These are phyloP conservation scores for Epirrita christyi DNA, from an alignment of 2,888 invertebrate genomes.

Conservation along the genomic window DNA sequence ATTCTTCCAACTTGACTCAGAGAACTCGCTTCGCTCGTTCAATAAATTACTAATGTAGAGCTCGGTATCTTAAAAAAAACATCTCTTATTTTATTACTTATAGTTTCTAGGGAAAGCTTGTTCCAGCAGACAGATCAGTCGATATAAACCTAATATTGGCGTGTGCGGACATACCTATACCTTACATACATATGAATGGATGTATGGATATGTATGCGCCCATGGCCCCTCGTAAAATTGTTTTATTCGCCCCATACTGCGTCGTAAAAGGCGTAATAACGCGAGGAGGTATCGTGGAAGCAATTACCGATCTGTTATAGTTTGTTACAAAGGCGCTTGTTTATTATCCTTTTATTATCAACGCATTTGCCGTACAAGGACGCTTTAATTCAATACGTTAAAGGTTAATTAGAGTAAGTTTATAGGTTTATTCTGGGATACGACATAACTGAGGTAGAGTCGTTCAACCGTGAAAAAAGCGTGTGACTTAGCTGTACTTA, in stretches of 20 bases:
- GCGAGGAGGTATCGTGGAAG: constrained; percentile 83
- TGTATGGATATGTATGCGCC: constrained; percentile 70
- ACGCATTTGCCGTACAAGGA: constrained; percentile 81
- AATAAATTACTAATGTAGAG: neutral
- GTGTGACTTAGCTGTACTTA: constrained; percentile 11
- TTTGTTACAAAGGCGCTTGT: constrained; percentile 84
- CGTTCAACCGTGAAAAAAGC: constrained; percentile 24
- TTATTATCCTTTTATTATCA: constrained; percentile 84
- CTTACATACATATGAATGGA: constrained; percentile 40
- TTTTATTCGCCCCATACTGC: constrained; percentile 85
- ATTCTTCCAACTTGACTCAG: too few relatives aligned
- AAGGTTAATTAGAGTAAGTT: constrained; percentile 42
- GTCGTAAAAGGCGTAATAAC: constrained; percentile 85
- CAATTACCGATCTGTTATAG: constrained; percentile 85
- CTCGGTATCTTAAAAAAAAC: neutral
- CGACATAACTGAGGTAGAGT: constrained; percentile 6
- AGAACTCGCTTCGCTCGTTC: too few relatives aligned
- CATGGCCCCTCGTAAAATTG: constrained; percentile 85
- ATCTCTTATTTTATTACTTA: neutral
- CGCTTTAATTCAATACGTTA: constrained; percentile 74
- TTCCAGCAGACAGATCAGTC: constrained; percentile 10
- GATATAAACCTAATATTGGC: constrained; percentile 15
- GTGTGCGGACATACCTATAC: constrained; percentile 40
- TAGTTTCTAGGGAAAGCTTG: neutral
- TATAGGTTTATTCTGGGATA: constrained; percentile 34